Percentiles rank a stretch among this genome's conserved stretches.
phyloP scores from a whole-genome alignment of 2,888 invertebrate species.

The Macrophya alboannulata region DNA sequence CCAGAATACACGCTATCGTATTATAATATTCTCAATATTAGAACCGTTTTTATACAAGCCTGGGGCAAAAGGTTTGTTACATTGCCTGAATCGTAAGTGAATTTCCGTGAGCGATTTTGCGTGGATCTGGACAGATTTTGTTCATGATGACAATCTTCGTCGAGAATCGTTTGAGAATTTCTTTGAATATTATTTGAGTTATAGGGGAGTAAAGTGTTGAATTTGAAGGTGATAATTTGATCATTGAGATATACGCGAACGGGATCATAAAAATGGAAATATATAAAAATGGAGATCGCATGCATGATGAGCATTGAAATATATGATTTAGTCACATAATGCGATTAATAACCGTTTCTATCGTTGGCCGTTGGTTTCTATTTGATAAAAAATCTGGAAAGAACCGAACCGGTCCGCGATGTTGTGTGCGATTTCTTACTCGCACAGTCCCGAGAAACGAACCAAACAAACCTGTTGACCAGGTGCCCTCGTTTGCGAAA shows the following conservation, averaged over 20 bases:
- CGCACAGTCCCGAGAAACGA: conserved; percentile 74
- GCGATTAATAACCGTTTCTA: conserved; percentile 47
- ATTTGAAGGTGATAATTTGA: too few species aligned
- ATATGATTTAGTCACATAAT: conserved; percentile 24
- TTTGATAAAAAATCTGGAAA: conserved; percentile 26
- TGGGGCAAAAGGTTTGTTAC: not conserved
- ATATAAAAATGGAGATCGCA: not conserved
- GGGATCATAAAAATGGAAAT: not conserved
- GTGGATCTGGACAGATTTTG: not conserved
- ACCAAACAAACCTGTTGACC: conserved; percentile 78
- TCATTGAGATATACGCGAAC: too few species aligned
- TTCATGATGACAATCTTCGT: not conserved
- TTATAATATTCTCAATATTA: not conserved
- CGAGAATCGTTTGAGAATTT: not conserved
- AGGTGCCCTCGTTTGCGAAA: conserved; percentile 78
- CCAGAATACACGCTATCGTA: not conserved
- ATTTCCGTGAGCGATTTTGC: not conserved
- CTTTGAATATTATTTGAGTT: not conserved
- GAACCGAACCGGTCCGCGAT: conserved; percentile 68
- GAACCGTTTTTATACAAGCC: not conserved
- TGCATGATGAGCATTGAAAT: not conserved
- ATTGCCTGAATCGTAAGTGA: not conserved
- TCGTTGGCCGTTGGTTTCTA: conserved; percentile 28
- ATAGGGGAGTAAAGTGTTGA: too few species aligned
- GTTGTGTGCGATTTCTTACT: conserved; percentile 71